Percentiles rank a stretch among this genome's conserved stretches.
Evolutionary conservation across 2,797 vertebrate species (phyloP).

Genomic region (Chelonia mydas): DNA sequence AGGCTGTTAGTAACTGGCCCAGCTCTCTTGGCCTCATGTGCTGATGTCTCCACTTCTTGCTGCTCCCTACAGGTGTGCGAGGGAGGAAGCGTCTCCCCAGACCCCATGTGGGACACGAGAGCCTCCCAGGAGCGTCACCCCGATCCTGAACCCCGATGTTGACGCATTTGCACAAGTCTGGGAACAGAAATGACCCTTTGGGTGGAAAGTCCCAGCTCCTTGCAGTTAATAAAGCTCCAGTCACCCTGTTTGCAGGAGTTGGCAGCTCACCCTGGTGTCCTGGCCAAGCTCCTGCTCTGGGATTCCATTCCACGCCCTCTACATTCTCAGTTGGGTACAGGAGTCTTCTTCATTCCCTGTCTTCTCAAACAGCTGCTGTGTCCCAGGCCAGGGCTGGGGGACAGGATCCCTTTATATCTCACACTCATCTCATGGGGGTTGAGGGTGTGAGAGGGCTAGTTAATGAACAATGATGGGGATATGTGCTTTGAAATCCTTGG

Average conservation of each 20-base stretch:
- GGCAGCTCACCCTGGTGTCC: not conserved
- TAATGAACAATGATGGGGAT: not conserved
- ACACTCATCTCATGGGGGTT: fast-evolving
- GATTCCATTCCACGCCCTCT: fast-evolving
- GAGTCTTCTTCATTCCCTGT: not conserved
- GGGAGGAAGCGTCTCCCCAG: not conserved
- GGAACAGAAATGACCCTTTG: not conserved
- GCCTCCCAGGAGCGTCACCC: fast-evolving
- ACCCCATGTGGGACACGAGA: fast-evolving
- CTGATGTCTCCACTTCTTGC: not conserved
- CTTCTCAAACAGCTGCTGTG: not conserved
- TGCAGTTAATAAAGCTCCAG: not conserved
- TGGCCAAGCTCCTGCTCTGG: not conserved
- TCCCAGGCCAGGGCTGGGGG: not conserved
- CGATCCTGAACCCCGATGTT: not conserved
- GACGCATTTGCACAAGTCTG: not conserved
- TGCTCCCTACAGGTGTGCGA: not conserved
- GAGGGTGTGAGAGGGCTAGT: not conserved
- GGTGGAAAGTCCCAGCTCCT: fast-evolving
- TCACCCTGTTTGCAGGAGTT: fast-evolving
- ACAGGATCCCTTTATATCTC: not conserved
- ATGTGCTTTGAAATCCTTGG: not conserved
- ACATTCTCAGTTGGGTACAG: not conserved
- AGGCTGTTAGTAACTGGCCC: not conserved
- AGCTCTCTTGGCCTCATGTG: not conserved